These are phyloP conservation scores for Aleiodes testaceus DNA, from an alignment of 2,888 invertebrate species.

Conservation along the genomic window DNA sequence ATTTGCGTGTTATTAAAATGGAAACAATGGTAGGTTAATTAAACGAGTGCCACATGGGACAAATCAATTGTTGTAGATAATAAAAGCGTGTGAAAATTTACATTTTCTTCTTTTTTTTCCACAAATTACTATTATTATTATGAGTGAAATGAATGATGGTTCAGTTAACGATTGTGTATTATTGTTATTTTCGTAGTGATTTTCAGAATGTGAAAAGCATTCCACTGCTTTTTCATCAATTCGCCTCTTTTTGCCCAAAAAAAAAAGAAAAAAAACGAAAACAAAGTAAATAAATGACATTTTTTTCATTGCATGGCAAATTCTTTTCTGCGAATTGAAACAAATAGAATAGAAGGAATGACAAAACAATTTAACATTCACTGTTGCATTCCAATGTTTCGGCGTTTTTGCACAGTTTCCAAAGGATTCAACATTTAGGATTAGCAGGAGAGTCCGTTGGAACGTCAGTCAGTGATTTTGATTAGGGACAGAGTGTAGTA, in stretches of 20 bases:
- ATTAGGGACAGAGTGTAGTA: conserved; percentile 33
- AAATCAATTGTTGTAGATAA: conserved; percentile 36
- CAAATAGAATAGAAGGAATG: too few species aligned
- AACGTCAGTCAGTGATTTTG: conserved; percentile 41
- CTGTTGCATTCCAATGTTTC: conserved; percentile 25
- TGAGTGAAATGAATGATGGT: not conserved
- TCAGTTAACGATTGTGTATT: conserved; percentile 33
- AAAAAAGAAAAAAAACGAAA: conserved; percentile 4
- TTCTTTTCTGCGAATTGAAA: too few species aligned
- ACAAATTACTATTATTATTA: not conserved
- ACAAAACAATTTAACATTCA: not conserved
- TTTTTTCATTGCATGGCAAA: not conserved
- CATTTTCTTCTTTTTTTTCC: not conserved
- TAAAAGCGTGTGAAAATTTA: conserved; percentile 26
- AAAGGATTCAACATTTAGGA: conserved; percentile 50
- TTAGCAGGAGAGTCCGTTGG: conserved; percentile 49
- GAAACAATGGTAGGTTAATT: conserved; percentile 30
- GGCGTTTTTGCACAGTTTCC: conserved; percentile 30
- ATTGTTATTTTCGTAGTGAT: conserved; percentile 2
- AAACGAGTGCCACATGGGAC: conserved; percentile 35
- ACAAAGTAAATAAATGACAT: not conserved
- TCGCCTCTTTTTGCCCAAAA: not conserved
- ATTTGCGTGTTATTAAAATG: conserved; percentile 8
- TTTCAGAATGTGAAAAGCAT: too few species aligned
- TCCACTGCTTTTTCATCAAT: too few species aligned